Evolutionary conservation across 2,113 vertebrate species (phyloP), one percentile per base, ranked within the genome.

Genomic region (Calidris pygmaea): DNA sequence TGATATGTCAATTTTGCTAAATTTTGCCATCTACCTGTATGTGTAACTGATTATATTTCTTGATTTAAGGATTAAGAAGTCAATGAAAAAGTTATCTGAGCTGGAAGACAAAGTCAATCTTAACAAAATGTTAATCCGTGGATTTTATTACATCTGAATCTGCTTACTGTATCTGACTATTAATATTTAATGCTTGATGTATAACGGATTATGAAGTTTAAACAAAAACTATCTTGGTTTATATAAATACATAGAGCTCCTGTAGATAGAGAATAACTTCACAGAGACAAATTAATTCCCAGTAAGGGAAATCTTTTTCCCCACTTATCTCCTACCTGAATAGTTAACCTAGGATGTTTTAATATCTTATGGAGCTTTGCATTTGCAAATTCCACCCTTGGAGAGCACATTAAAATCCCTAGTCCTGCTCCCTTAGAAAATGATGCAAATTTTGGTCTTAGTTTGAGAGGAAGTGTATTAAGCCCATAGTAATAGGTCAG

Each of bases 61-160:
- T 92, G 77, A 93, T 96, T 92, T 91, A 93, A 90, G 81, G 92
- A 87, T 97, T 96, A 95, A 87, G 79, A 47, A 95, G 81, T 91
- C 78, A 89, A 78, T 89, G 76, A 82, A 85, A 84, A 91, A 90
- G 43, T 84, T 95, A 63, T 14, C 79, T 79, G 80, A 86, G 62
- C 43, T 91, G 67, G 55, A 93, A 94, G 66, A 89, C 77, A 85
- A 96, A 91, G 39, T 83, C 80, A 85, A 6, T 94, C 43, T 90
- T 95, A 67, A 53, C 56, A 88, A 93, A 93, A 94, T 74, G 19
- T 82, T 96, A 80, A 93, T 94, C 82, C 26, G 0, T 43, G 78
- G 60, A 89, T 93, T 95, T 94, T 41, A 66, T 81, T 94, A 72
- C 39, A 55, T 87, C 53, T 76, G 70, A 87, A 76, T 96, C 45